Percentiles rank a stretch among this genome's conserved stretches.
These are phyloP conservation scores for Proterorhinus semilunaris DNA, from an alignment of 2,113 vertebrate species.

Conservation along the genomic window DNA sequence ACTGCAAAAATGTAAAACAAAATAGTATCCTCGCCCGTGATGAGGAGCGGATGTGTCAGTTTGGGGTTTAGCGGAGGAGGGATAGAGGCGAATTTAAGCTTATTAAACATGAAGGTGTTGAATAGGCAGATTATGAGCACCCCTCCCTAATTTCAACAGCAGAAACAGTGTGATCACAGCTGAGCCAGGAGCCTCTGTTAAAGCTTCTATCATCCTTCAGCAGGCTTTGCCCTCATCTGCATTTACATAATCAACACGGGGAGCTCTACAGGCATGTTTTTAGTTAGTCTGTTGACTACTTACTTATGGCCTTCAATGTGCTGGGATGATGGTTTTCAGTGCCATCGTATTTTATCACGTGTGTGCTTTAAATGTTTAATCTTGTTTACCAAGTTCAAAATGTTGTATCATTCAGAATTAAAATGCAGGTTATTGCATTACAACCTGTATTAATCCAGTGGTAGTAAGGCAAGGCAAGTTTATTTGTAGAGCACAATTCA, in stretches of 20 bases:
- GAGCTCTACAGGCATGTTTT: conserved; percentile 43
- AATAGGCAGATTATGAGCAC: conserved; percentile 64
- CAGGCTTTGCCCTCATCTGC: conserved; percentile 49
- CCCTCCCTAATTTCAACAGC: conserved; percentile 58
- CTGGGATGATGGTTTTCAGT: neutral
- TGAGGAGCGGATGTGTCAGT: conserved; percentile 42
- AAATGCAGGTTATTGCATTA: neutral
- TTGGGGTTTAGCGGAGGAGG: conserved; percentile 41
- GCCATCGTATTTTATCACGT: neutral
- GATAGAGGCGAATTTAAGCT: conserved; percentile 58
- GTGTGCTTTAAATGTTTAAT: neutral
- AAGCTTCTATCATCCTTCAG: conserved; percentile 59
- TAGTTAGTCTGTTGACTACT: conserved; percentile 17
- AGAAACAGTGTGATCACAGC: conserved; percentile 46
- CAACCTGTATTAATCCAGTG: too few relatives aligned
- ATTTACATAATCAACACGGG: conserved; percentile 40
- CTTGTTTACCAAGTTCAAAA: too few relatives aligned
- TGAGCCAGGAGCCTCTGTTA: conserved; percentile 41
- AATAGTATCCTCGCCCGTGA: neutral
- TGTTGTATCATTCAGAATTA: neutral
- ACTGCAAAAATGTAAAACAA: conserved; percentile 4
- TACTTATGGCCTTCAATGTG: neutral
- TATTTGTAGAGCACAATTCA: too few relatives aligned
- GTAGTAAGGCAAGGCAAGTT: too few relatives aligned
- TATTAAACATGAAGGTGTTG: conserved; percentile 65